A percentile compares a stretch with the other conserved stretches of the same genome.
These are phyloP conservation scores for Cryptomyrus ogoouensis DNA, from an alignment of 2,113 vertebrate genomes.

Conservation along the genomic window DNA sequence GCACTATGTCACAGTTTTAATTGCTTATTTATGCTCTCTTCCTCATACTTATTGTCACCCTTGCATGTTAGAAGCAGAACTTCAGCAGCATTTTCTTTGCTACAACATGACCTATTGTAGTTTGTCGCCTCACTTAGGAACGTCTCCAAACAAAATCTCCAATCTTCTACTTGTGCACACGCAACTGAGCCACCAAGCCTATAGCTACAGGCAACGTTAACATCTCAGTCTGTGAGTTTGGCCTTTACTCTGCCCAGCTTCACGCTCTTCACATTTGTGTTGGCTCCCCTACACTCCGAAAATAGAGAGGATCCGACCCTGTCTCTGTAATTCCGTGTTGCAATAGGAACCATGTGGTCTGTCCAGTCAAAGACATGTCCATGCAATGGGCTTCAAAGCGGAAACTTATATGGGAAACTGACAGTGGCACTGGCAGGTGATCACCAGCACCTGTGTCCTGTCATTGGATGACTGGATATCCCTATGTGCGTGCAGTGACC, in stretches of 20 bases:
- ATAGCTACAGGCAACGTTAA: neutral
- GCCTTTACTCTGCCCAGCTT: neutral
- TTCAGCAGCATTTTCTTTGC: neutral
- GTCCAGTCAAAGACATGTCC: neutral
- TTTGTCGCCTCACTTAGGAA: neutral
- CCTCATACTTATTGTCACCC: neutral
- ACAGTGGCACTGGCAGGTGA: neutral
- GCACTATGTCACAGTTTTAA: neutral
- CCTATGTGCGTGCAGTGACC: neutral
- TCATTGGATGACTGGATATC: neutral
- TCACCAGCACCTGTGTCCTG: neutral
- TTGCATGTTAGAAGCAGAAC: neutral
- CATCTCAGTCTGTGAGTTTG: neutral
- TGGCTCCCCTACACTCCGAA: neutral
- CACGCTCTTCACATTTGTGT: neutral
- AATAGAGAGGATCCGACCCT: neutral
- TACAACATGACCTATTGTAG: neutral
- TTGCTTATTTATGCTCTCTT: neutral
- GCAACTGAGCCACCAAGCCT: neutral
- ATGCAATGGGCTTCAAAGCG: neutral
- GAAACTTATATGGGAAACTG: neutral
- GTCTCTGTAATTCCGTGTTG: neutral
- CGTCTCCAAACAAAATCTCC: neutral
- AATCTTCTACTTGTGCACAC: neutral
- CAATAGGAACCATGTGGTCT: neutral